phyloP scores from a whole-genome alignment of 2,113 vertebrate genomes.

The Ptilorrhoa leucosticta region DNA sequence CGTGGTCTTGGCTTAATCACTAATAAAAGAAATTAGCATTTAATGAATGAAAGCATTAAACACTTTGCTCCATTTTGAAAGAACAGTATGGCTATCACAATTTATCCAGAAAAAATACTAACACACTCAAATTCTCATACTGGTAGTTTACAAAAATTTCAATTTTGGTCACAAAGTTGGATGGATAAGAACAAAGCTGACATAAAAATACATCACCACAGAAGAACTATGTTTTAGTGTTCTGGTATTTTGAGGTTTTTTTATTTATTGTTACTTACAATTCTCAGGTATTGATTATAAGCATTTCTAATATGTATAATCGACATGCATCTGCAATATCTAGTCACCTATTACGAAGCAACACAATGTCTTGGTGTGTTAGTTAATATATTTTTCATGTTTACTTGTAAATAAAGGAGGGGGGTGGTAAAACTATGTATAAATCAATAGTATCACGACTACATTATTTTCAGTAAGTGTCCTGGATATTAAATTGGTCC shows the following conservation, averaged over 20 bases:
- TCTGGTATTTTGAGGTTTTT: accelerated
- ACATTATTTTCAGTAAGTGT: background rate
- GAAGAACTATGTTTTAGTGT: background rate
- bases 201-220: background rate
- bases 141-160: background rate
- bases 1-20: background rate
- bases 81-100: background rate
- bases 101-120: background rate
- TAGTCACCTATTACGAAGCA: background rate
- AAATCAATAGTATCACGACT: background rate
- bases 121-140: background rate
- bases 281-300: background rate
- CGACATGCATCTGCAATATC: background rate
- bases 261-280: background rate
- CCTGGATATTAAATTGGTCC: background rate
- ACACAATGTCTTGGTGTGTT: background rate
- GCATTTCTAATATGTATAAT: background rate
- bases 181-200: accelerated
- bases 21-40: slow-evolving; percentile 10
- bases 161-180: background rate
- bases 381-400: background rate
- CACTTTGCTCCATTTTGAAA: background rate
- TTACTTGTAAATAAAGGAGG: background rate
- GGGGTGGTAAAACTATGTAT: background rate
- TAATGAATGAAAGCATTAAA: background rate